Conservation (phyloP, 2,113 vertebrate genomes). For the Cololabis saira region DNA sequence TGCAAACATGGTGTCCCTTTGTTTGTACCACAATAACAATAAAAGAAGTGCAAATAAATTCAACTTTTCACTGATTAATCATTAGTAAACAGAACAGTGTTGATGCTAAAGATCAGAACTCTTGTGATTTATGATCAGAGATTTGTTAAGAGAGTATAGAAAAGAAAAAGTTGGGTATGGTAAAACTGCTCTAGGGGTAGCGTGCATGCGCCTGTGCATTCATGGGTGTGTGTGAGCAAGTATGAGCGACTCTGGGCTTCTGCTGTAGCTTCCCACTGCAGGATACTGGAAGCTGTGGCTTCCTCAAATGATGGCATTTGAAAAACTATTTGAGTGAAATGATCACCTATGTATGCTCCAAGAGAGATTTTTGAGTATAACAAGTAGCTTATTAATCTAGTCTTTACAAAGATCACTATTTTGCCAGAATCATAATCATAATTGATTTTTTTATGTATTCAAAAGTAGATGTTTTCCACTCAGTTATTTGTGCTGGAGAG, state of each 20-base stretch:
- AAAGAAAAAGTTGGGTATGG: not conserved
- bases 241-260: constrained; percentile 73
- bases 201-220: not conserved
- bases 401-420: constrained; percentile 51
- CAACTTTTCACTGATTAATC: constrained; percentile 65
- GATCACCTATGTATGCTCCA: constrained; percentile 61
- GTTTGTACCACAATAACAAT: constrained; percentile 77
- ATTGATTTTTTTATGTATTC: constrained; percentile 65
- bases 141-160: constrained; percentile 47
- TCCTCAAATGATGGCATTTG: constrained; percentile 87
- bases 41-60: constrained; percentile 35
- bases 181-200: no score
- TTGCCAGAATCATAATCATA: constrained; percentile 49
- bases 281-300: constrained; percentile 96
- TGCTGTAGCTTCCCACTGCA: constrained; percentile 86
- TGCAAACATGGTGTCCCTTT: constrained; percentile 84
- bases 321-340: no score
- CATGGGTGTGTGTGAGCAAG: constrained; percentile 62
- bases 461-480: constrained; percentile 77
- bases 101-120: constrained; percentile 26
- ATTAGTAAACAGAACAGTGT: constrained; percentile 32
- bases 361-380: constrained; percentile 70
- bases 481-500: constrained; percentile 29
- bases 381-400: constrained; percentile 70
- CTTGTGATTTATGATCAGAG: constrained; percentile 78